Percentiles rank a stretch among this genome's conserved stretches.
phyloP scores from a whole-genome alignment of 2,113 vertebrate genomes.

The Eublepharis macularius region DNA sequence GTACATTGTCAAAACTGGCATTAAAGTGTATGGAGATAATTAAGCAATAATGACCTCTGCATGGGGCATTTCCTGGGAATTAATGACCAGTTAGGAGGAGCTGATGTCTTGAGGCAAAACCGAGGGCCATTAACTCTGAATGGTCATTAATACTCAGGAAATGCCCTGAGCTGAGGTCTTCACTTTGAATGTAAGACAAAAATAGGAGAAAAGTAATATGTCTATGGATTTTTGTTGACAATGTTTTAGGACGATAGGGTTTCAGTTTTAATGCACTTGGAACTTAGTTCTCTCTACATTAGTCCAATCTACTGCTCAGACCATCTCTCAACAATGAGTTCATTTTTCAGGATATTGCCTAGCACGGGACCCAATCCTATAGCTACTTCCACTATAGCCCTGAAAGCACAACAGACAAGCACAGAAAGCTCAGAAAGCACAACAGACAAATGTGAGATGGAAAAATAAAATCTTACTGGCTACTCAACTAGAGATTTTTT shows the following conservation, averaged over 20 bases:
- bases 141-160: constrained; percentile 75
- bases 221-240: constrained; percentile 54
- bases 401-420: neutral
- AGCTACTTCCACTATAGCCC: neutral
- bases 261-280: constrained; percentile 43
- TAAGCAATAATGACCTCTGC: constrained; percentile 73
- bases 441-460: neutral
- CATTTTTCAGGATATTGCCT: constrained; percentile 8
- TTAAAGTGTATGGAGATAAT: constrained; percentile 80
- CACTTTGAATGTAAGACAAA: constrained; percentile 67
- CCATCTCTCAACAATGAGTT: constrained; percentile 40
- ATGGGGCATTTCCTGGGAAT: constrained; percentile 76
- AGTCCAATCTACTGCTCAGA: constrained; percentile 29
- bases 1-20: constrained; percentile 74
- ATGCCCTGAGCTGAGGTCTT: constrained; percentile 65
- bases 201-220: constrained; percentile 47
- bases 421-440: too few species aligned
- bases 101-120: constrained; percentile 73
- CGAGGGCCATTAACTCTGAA: constrained; percentile 76
- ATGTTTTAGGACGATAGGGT: constrained; percentile 40
- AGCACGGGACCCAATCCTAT: accelerated
- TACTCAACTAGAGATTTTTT: neutral
- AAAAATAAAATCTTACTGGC: neutral
- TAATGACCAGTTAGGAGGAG: constrained; percentile 73
- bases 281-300: constrained; percentile 49